Percentiles rank a stretch among this genome's conserved stretches.
Evolutionary conservation across 2,888 invertebrate genomes (phyloP).

Genomic region (Orthosia gracilis): DNA sequence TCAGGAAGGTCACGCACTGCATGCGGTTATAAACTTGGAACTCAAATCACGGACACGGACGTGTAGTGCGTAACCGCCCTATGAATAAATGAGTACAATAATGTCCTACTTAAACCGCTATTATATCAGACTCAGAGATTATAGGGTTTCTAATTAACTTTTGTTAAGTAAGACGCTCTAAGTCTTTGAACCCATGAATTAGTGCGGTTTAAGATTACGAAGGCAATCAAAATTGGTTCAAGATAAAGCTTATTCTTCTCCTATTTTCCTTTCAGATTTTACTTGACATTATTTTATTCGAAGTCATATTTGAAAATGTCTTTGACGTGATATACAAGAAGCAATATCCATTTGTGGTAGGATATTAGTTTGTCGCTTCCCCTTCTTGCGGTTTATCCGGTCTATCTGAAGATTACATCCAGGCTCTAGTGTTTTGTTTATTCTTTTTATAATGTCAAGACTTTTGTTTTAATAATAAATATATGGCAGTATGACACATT

Average conservation of each 20-base stretch:
- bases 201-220: neutral
- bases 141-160: neutral
- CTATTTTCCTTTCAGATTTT: too few species aligned
- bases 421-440: slow-evolving; percentile 9
- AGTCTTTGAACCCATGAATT: neutral
- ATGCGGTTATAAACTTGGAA: too few species aligned
- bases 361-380: slow-evolving; percentile 49
- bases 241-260: neutral
- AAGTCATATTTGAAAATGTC: neutral
- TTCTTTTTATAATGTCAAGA: neutral
- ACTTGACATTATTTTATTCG: slow-evolving; percentile 1
- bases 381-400: slow-evolving; percentile 24
- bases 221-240: neutral
- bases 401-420: slow-evolving; percentile 21
- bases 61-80: too few species aligned
- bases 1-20: too few species aligned
- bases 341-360: slow-evolving; percentile 39
- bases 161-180: neutral
- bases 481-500: too few species aligned
- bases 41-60: too few species aligned
- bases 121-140: neutral
- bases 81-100: neutral
- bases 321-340: slow-evolving; percentile 3
- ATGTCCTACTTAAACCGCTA: neutral
- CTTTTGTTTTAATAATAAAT: too few species aligned